These are phyloP conservation scores for Lycophotia porphyrea DNA, from an alignment of 2,888 invertebrate species.

Conservation along the genomic window DNA sequence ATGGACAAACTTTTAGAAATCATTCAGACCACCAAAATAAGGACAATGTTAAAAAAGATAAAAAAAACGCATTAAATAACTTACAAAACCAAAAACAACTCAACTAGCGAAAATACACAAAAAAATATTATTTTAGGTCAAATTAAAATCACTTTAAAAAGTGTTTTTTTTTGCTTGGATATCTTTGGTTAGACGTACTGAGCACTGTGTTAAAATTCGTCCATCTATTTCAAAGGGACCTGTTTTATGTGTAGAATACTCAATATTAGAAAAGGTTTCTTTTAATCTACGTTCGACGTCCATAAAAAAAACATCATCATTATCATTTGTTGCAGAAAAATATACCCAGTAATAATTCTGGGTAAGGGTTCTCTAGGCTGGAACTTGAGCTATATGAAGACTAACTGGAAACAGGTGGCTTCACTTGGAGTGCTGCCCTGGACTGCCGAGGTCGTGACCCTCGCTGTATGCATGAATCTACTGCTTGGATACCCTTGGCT, in stretches of 20 bases:
- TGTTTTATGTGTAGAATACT: background rate
- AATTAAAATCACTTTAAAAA: too few species aligned
- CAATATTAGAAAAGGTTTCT: background rate
- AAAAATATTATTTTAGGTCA: too few species aligned
- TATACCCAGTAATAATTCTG: constrained; percentile 85
- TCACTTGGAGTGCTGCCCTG: constrained; percentile 84
- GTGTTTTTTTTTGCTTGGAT: too few species aligned
- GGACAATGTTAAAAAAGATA: too few species aligned
- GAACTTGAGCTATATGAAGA: constrained; percentile 81
- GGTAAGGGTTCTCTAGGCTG: constrained; percentile 85
- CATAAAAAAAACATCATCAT: background rate
- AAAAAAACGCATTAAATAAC: too few species aligned
- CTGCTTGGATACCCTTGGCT: constrained; percentile 83
- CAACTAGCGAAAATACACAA: too few species aligned
- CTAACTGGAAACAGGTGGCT: constrained; percentile 79
- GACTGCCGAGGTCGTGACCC: constrained; percentile 79
- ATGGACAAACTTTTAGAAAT: too few species aligned
- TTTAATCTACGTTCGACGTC: background rate
- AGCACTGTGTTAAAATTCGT: too few species aligned
- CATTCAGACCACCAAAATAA: too few species aligned
- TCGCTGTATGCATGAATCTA: constrained; percentile 78
- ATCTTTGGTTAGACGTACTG: too few species aligned
- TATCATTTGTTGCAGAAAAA: constrained; percentile 75
- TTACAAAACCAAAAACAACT: too few species aligned
- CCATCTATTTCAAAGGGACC: too few species aligned